phyloP scores from a whole-genome alignment of 1,140 invertebrate species.

The Macrobrachium nipponense region DNA sequence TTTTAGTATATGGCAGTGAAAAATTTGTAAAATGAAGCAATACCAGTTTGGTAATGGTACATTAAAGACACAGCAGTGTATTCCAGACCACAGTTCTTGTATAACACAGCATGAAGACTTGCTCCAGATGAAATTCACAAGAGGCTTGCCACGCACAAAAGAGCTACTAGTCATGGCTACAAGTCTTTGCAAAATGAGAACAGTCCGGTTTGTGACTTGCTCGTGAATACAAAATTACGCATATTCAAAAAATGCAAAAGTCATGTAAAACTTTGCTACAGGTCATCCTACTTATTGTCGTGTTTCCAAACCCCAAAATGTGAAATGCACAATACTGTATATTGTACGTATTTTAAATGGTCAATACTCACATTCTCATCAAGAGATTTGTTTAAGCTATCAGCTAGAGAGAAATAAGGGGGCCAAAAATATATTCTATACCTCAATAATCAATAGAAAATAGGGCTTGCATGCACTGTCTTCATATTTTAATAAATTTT shows the following conservation, averaged over 20 bases:
- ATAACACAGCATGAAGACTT: constrained; percentile 48
- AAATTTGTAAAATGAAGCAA: constrained; percentile 34
- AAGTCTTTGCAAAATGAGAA: constrained; percentile 48
- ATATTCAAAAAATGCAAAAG: constrained; percentile 57
- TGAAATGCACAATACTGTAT: constrained; percentile 45
- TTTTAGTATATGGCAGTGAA: constrained; percentile 36
- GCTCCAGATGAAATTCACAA: constrained; percentile 46
- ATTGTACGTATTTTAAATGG: constrained; percentile 45
- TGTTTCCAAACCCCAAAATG: constrained; percentile 56
- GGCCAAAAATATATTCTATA: constrained; percentile 40
- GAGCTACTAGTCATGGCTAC: constrained; percentile 48
- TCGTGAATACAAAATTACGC: constrained; percentile 55
- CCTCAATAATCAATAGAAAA: constrained; percentile 31
- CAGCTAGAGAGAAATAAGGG: constrained; percentile 39
- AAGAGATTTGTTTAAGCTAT: constrained; percentile 49
- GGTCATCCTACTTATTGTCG: constrained; percentile 55
- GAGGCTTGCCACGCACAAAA: constrained; percentile 48
- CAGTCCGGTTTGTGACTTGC: constrained; percentile 50
- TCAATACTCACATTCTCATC: constrained; percentile 38
- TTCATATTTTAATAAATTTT: constrained; percentile 34
- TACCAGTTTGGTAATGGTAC: constrained; percentile 29
- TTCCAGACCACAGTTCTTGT: constrained; percentile 39
- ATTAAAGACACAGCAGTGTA: constrained; percentile 30
- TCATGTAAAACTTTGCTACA: constrained; percentile 54
- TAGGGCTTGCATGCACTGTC: constrained; percentile 44